phyloP scores from a whole-genome alignment of 2,888 invertebrate species.

The Portevinia maculata region DNA sequence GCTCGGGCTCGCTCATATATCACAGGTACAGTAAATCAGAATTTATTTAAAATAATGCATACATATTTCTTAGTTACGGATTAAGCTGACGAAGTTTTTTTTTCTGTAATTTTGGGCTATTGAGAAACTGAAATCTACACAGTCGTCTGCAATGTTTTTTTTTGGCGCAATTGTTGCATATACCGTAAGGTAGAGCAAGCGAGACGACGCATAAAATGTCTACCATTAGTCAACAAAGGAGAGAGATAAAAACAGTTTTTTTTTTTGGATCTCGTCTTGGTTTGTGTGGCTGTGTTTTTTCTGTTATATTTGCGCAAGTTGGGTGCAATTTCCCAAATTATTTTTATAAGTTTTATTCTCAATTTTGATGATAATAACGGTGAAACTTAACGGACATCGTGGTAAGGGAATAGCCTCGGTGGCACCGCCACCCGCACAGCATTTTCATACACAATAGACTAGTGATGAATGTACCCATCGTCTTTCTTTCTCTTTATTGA shows the following conservation, averaged over 20 bases:
- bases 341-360: constrained; percentile 13
- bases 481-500: constrained; percentile 1
- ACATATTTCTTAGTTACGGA: neutral
- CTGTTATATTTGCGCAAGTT: constrained; percentile 50
- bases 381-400: constrained; percentile 14
- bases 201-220: constrained; percentile 47
- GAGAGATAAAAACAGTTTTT: constrained; percentile 52
- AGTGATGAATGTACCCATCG: constrained; percentile 11
- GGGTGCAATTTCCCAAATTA: constrained; percentile 35
- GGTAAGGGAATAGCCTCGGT: neutral
- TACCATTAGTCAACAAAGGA: constrained; percentile 49
- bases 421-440: constrained; percentile 11
- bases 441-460: neutral
- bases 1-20: neutral
- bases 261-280: constrained; percentile 14
- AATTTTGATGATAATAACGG: constrained; percentile 12
- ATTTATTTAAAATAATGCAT: too few species aligned
- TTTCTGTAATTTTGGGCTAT: constrained; percentile 28
- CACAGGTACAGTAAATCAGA: constrained; percentile 24
- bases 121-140: constrained; percentile 49
- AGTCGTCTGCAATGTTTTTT: constrained; percentile 58
- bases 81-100: constrained; percentile 6
- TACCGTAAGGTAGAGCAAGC: constrained; percentile 57
- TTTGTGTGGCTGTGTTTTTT: constrained; percentile 21
- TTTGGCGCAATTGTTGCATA: constrained; percentile 75